phyloP scores from a whole-genome alignment of 1,140 invertebrate genomes.

The Drosophila rhopaloa region DNA sequence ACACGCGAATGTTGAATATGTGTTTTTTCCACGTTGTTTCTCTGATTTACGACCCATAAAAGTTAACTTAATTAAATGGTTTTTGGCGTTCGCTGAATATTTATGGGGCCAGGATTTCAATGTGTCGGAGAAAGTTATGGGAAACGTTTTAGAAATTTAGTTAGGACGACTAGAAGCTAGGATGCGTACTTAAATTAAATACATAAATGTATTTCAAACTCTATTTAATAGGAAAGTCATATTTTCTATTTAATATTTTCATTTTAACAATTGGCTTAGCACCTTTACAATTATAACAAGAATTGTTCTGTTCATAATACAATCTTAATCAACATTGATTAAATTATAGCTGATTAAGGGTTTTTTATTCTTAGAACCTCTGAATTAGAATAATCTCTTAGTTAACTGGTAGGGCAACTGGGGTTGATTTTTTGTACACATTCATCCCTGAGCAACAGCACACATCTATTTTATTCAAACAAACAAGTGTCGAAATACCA shows the following conservation, averaged over 20 bases:
- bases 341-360: too few species aligned
- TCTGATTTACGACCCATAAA: conserved; percentile 79
- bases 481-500: conserved; percentile 51
- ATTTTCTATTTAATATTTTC: too few species aligned
- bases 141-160: conserved; percentile 9
- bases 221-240: too few species aligned
- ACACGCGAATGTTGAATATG: conserved; percentile 23
- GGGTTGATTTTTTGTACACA: conserved; percentile 9
- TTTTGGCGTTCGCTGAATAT: conserved; percentile 70
- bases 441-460: conserved; percentile 21
- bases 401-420: not conserved
- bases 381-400: not conserved
- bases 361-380: not conserved
- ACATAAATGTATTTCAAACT: not conserved
- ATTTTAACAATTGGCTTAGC: too few species aligned
- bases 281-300: too few species aligned
- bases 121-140: conserved; percentile 20
- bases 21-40: conserved; percentile 66
- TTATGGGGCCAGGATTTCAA: conserved; percentile 54
- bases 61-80: conserved; percentile 82
- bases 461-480: conserved; percentile 38
- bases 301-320: too few species aligned
- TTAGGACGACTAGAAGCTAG: not conserved
- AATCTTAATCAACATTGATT: too few species aligned
- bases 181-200: not conserved